Conservation (phyloP, 92 coral and sea anemone species). For the Diadumene lineata region DNA sequence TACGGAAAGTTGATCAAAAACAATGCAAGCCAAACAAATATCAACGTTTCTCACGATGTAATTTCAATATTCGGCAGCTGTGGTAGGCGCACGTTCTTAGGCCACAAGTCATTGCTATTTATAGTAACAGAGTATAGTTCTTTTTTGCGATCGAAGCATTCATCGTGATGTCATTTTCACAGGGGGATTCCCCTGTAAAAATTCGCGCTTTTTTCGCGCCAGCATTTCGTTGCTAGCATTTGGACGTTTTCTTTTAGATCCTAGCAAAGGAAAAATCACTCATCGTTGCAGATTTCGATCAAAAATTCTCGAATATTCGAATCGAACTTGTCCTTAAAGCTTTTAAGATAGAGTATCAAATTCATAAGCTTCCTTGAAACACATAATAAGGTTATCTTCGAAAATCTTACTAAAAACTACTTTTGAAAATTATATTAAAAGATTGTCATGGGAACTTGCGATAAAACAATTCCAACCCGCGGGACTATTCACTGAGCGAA, state of each 20-base stretch:
- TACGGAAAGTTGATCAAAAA: slow-evolving; percentile 10
- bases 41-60: not conserved
- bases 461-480: slow-evolving; percentile 43
- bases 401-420: not conserved
- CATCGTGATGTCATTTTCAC: slow-evolving; percentile 13
- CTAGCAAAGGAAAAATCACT: not conserved
- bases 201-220: slow-evolving; percentile 23
- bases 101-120: slow-evolving; percentile 6
- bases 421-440: not conserved
- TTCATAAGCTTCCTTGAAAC: not conserved
- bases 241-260: not conserved
- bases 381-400: not conserved
- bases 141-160: slow-evolving; percentile 9
- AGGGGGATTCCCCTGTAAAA: slow-evolving; percentile 26
- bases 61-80: not conserved
- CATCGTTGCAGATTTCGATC: not conserved
- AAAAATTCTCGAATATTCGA: not conserved
- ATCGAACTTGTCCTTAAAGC: not conserved
- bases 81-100: not conserved
- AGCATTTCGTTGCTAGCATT: not conserved
- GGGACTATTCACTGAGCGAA: slow-evolving; percentile 60
- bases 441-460: slow-evolving; percentile 27
- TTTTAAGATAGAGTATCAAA: not conserved
- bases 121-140: slow-evolving; percentile 8
- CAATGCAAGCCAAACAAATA: not conserved